Evolutionary conservation across 2,888 invertebrate genomes (phyloP), one percentile per base, ranked within the genome.

Genomic region (Hydriomena furcata): DNA sequence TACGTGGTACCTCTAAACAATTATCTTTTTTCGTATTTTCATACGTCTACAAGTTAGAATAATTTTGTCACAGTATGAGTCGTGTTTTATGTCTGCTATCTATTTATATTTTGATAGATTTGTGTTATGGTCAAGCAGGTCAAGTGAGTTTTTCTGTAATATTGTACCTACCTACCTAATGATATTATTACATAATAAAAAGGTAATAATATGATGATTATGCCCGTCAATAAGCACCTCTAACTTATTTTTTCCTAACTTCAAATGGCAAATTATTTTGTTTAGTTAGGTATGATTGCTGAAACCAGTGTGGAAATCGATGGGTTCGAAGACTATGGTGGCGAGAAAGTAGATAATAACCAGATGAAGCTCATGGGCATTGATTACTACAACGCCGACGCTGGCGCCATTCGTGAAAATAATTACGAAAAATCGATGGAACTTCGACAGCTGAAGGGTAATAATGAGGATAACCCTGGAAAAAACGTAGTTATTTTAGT

Each of bases 1-100:
- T 35, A 21, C 1, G n/a, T 32, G 20, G 4, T 17, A 17, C 17
- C 4, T 4, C 17, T 3, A 17, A 17, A 17, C 17, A 17, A 17
- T 17, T 17, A 17, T 3, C 17, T 17, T 5, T n/a, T n/a, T 32
- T 12, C 5, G 5, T 38, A 36, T 13, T 4, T 36, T 25, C 37
- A 6, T 24, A 7, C 8, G 23, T n/a, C 25, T 7, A 31, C 5
- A 35, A 32, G 17, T 10, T 23, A 34, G 1, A 10, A 10, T n/a
- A 10, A 10, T 11, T 7, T 21, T 7, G 35, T 7, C n/a, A n/a
- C n/a, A n/a, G n/a, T 36, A 50, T 36, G 48, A 44, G 3, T 37
- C 11, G 41, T 8, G 4, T 28, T 35, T 31, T 42, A 41, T 10
- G 21, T 38, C 11, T 8, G 7, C 23, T 24, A 8, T 8, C 23